phyloP scores from a whole-genome alignment of 2,888 invertebrate genomes.

The Lobophora halterata region DNA sequence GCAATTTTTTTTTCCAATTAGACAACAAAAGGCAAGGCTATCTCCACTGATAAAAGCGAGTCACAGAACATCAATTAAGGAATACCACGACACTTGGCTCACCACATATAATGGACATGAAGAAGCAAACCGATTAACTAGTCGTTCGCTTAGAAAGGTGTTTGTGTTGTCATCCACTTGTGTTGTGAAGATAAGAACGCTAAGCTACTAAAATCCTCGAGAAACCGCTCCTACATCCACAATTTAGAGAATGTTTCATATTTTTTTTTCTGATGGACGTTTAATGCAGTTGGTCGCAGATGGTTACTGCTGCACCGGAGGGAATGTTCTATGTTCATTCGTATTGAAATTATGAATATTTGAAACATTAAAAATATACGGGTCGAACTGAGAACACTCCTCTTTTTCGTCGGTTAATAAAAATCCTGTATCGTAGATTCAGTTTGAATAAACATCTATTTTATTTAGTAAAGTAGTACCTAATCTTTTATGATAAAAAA shows the following conservation, averaged over 20 bases:
- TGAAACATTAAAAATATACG: neutral
- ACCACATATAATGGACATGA: constrained; percentile 56
- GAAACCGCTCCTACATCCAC: constrained; percentile 1
- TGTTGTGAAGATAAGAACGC: constrained; percentile 16
- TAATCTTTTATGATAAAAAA: constrained; percentile 1
- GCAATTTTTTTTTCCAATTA: constrained; percentile 16
- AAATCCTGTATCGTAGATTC: neutral
- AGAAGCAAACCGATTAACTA: constrained; percentile 64
- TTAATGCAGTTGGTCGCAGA: too few relatives aligned
- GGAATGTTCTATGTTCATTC: too few relatives aligned
- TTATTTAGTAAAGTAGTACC: too few relatives aligned
- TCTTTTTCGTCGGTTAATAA: too few relatives aligned
- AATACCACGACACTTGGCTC: constrained; percentile 65
- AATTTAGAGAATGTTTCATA: too few relatives aligned
- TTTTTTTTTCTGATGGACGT: too few relatives aligned
- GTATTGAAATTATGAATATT: neutral
- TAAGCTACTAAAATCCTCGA: constrained; percentile 18
- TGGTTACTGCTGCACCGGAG: too few relatives aligned
- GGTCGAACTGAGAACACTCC: too few relatives aligned
- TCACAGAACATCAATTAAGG: constrained; percentile 60
- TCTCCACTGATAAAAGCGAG: constrained; percentile 50
- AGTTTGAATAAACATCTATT: constrained; percentile 4
- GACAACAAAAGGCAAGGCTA: constrained; percentile 25
- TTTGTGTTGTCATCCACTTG: constrained; percentile 39
- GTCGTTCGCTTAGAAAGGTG: constrained; percentile 44